Base-by-base conservation (phyloP, 1,140 invertebrate species). In the Calliopsis andreniformis region DNA sequence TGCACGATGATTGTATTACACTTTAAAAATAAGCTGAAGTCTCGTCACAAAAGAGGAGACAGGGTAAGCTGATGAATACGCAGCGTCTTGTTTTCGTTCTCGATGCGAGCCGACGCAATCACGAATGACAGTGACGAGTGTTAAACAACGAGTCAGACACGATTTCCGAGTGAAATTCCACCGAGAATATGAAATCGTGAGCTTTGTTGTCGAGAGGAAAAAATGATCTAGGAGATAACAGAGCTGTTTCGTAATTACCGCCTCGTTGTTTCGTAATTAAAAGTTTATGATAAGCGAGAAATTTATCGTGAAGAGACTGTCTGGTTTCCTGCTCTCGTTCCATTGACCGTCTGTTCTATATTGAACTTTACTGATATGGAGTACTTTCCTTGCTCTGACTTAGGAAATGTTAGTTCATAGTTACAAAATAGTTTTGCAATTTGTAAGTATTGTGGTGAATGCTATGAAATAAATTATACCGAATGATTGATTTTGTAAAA, bases 51-150 rank as follows among this genome's bases (percentile, higher is more conserved):
- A 56, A 69, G 55, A n/a, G n/a, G n/a, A n/a, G 67, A 58, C 67
- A 30, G 51, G 20, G 67, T 58, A 45, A 58, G 67, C 30, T n/a
- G 78, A 73, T 73, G 64, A 66, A 56, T n/a, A 35, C 49, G 45
- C 35, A 63, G 53, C 67, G 63, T 47, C 28, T 78, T 63, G 66
- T 63, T 25, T 63, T 49, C 45, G 56, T 66, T 55, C 51, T 75
- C 39, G 30, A 16, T 35, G 43, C 32, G 59, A 43, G 53, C 45
- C 78, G 76, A 47, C 69, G 55, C 77, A 79, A 79, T 81, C 77
- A 28, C 39, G 69, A 47, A 55, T 66, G 67, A 45, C 76, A 71
- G 53, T 51, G 49, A 58, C 66, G 77, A 23, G 79, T 69, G 79
- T 75, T 79, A 56, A 32, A 51, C 58, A 49, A n/a, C n/a, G 66